These are phyloP conservation scores for Aculops lycopersici DNA, from an alignment of 1,140 invertebrate species.

Conservation along the genomic window DNA sequence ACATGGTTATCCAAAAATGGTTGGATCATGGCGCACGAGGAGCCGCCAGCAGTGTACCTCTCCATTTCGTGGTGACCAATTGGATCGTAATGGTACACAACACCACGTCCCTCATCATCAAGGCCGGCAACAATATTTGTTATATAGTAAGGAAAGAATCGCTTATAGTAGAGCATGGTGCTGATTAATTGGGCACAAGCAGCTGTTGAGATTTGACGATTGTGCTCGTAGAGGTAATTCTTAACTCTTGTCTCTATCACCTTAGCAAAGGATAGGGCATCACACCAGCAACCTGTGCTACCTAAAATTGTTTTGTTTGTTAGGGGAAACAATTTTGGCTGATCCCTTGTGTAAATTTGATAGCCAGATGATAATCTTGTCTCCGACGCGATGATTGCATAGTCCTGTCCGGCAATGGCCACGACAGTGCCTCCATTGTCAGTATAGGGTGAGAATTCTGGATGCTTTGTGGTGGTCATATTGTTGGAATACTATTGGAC, in stretches of 20 bases:
- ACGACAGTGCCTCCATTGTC: constrained; percentile 26
- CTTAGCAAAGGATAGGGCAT: constrained; percentile 64
- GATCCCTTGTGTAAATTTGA: constrained; percentile 52
- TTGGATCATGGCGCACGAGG: constrained; percentile 38
- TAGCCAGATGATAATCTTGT: constrained; percentile 68
- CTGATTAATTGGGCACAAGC: constrained; percentile 80
- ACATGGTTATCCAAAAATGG: constrained; percentile 64
- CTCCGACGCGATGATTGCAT: constrained; percentile 54
- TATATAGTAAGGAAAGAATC: constrained; percentile 96
- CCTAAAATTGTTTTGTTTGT: constrained; percentile 53
- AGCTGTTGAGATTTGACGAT: constrained; percentile 60
- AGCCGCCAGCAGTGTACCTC: constrained; percentile 47
- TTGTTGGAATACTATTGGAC: too few species aligned
- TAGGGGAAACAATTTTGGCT: constrained; percentile 45
- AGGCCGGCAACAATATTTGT: constrained; percentile 68
- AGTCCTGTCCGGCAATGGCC: constrained; percentile 70
- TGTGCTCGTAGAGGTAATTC: constrained; percentile 82
- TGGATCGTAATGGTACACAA: constrained; percentile 13
- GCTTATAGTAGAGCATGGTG: constrained; percentile 71
- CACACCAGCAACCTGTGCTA: constrained; percentile 78
- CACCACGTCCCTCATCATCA: constrained; percentile 21
- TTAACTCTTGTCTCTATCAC: constrained; percentile 54
- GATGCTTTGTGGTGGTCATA: not conserved
- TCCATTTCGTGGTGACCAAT: constrained; percentile 49
- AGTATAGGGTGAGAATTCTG: constrained; percentile 7